Percentiles rank a stretch among this genome's conserved stretches.
These are phyloP conservation scores for Chrysopa pallens DNA, from an alignment of 1,140 invertebrate genomes.

Conservation along the genomic window DNA sequence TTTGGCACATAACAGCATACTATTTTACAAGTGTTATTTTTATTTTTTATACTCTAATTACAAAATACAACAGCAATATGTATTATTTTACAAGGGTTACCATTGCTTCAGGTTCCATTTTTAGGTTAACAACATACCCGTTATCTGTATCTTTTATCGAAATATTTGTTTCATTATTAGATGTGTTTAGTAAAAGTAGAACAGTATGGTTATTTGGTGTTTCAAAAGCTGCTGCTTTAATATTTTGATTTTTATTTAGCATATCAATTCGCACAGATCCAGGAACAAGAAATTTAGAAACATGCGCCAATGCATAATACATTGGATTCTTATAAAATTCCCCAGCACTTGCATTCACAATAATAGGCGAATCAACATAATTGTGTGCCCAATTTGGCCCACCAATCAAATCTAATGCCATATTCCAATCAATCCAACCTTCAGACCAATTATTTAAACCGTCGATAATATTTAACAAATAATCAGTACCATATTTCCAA, in stretches of 20 bases:
- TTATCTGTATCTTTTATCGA: too few species aligned
- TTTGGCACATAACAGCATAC: too few species aligned
- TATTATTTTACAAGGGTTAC: too few species aligned
- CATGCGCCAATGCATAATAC: slow-evolving; percentile 64
- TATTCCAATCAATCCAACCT: slow-evolving; percentile 56
- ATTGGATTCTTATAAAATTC: slow-evolving; percentile 53
- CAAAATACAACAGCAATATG: too few species aligned
- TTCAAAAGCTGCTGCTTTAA: background rate
- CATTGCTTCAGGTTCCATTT: too few species aligned
- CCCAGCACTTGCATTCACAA: slow-evolving; percentile 28
- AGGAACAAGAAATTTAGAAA: slow-evolving; percentile 38
- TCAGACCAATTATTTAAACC: slow-evolving; percentile 31
- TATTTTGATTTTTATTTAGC: background rate
- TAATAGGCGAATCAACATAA: slow-evolving; percentile 41
- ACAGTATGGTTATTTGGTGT: background rate
- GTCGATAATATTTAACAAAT: slow-evolving; percentile 46
- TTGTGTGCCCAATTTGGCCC: slow-evolving; percentile 47
- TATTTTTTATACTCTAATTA: too few species aligned
- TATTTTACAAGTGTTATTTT: too few species aligned
- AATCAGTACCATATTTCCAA: slow-evolving; percentile 49
- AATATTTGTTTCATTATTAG: background rate
- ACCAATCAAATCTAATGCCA: slow-evolving; percentile 38
- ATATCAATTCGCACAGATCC: slow-evolving; percentile 25
- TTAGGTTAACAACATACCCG: too few species aligned
- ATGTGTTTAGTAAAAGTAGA: slow-evolving; percentile 5